Evolutionary conservation across 2,113 vertebrate species (phyloP).

Genomic region (Actenoides hombroni): DNA sequence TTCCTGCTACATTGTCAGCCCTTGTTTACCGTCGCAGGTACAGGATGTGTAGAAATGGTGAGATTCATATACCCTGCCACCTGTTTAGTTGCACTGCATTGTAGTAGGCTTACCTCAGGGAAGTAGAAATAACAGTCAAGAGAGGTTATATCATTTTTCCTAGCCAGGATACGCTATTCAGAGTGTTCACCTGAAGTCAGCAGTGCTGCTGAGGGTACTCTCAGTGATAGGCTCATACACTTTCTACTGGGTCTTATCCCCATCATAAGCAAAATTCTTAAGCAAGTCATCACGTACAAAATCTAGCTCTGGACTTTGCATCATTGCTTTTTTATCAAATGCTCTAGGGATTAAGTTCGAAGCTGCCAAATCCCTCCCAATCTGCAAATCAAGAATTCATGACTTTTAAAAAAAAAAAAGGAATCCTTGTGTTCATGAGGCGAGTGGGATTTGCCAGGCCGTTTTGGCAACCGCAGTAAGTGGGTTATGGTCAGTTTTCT

Average conservation of each 20-base stretch:
- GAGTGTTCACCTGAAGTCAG: not conserved
- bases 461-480: not conserved
- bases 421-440: not conserved
- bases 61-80: not conserved
- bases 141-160: not conserved
- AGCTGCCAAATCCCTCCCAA: constrained; percentile 12
- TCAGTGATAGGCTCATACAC: not conserved
- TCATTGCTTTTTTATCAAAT: constrained; percentile 34
- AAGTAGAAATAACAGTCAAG: not conserved
- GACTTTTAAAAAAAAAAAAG: not conserved
- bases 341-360: not conserved
- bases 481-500: constrained; percentile 23
- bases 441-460: not conserved
- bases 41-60: not conserved
- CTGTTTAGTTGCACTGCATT: not conserved
- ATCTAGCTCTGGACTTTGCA: constrained; percentile 15
- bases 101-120: not conserved
- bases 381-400: constrained; percentile 48
- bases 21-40: not conserved
- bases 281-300: constrained; percentile 15
- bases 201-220: not conserved
- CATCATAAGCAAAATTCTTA: not conserved
- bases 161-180: not conserved
- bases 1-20: not conserved
- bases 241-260: not conserved